These are phyloP conservation scores for Oophaga sylvatica DNA, from an alignment of 2,797 vertebrate species.

Conservation along the genomic window DNA sequence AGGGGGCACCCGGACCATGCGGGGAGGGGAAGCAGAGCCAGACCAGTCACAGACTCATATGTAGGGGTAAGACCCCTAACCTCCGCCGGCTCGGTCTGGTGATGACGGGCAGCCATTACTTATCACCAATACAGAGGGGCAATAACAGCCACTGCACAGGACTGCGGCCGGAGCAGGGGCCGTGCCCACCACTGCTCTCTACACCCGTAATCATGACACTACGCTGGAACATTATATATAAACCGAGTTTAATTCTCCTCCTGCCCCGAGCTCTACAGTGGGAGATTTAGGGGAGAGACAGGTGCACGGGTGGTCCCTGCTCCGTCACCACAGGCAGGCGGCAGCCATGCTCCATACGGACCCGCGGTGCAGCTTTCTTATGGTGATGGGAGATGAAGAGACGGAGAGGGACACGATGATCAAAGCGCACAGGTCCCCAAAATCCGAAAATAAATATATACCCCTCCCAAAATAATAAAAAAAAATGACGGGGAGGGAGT, in stretches of 20 bases:
- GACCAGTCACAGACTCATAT: too few species aligned
- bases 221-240: neutral
- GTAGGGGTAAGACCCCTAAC: too few species aligned
- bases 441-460: conserved; percentile 47
- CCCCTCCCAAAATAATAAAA: neutral
- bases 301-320: neutral
- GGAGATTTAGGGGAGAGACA: neutral
- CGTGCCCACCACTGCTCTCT: neutral
- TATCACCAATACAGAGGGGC: too few species aligned
- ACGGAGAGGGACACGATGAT: conserved; percentile 6
- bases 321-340: neutral
- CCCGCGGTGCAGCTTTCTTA: neutral
- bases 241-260: conserved; percentile 42
- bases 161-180: neutral
- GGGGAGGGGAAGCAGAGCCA: neutral
- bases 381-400: neutral
- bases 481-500: neutral
- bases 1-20: neutral
- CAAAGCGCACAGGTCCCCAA: conserved; percentile 35
- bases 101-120: neutral
- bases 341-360: neutral
- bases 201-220: neutral
- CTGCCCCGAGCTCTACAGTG: neutral
- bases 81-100: too few species aligned
- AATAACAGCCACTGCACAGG: neutral